phyloP scores from a whole-genome alignment of 2,113 vertebrate species.

The Eidolon helvum region DNA sequence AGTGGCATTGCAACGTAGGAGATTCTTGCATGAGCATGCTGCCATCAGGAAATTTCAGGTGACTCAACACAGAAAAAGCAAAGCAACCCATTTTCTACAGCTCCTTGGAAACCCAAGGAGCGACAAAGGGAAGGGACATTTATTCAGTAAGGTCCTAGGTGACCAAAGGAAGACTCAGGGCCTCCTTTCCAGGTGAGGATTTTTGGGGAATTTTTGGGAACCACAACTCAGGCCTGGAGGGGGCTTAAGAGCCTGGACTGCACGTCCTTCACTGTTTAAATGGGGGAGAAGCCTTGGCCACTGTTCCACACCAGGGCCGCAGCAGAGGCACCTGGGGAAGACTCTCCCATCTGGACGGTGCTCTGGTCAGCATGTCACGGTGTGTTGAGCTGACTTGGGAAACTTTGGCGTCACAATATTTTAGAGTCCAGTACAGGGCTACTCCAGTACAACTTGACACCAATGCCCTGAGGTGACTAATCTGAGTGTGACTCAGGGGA shows the following conservation, averaged over 20 bases:
- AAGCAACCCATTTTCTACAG: neutral
- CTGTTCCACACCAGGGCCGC: neutral
- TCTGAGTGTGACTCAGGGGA: neutral
- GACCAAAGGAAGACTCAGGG: neutral
- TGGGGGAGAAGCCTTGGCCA: neutral
- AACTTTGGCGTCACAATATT: neutral
- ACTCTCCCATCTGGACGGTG: rapidly evolving
- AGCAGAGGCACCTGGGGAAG: neutral
- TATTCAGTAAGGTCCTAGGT: rapidly evolving
- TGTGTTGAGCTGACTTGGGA: neutral
- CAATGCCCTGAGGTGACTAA: neutral
- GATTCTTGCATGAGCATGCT: neutral
- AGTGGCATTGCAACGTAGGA: neutral
- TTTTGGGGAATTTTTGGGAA: neutral
- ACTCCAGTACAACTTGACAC: neutral
- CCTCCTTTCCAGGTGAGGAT: neutral
- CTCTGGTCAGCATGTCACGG: neutral
- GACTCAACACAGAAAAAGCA: neutral
- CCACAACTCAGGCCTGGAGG: neutral
- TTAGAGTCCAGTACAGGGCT: neutral
- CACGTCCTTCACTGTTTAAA: neutral
- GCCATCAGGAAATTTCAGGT: neutral
- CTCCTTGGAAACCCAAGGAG: neutral
- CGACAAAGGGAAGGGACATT: neutral
- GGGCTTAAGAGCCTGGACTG: neutral